Evolutionary conservation across 2,888 invertebrate species (phyloP).

Genomic region (Autographa gamma): DNA sequence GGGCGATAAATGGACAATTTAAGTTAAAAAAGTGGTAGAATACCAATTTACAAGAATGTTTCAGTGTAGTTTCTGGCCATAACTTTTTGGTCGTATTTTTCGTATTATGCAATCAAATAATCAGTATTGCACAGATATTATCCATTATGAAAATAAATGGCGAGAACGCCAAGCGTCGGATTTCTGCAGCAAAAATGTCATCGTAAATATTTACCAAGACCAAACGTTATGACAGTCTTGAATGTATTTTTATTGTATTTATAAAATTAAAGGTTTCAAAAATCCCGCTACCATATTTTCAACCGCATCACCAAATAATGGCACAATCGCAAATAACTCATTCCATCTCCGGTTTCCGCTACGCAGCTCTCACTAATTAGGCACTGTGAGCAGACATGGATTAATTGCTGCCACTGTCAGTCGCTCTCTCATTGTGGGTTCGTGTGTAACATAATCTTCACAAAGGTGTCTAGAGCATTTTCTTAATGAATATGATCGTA

Average conservation of each 20-base stretch:
- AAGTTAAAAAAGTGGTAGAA: slow-evolving; percentile 11
- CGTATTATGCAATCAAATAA: slow-evolving; percentile 28
- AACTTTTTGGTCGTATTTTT: slow-evolving; percentile 9
- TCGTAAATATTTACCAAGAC: slow-evolving; percentile 4
- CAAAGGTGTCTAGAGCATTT: slow-evolving; percentile 79
- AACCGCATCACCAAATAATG: slow-evolving; percentile 62
- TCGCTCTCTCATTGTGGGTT: slow-evolving; percentile 68
- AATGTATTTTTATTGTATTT: not conserved
- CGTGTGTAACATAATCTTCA: slow-evolving; percentile 75
- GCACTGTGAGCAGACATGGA: slow-evolving; percentile 82
- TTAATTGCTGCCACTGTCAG: slow-evolving; percentile 81
- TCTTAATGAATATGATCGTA: slow-evolving; percentile 83
- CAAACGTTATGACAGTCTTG: not conserved
- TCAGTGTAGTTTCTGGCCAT: not conserved
- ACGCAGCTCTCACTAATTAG: slow-evolving; percentile 84
- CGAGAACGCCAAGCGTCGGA: not conserved
- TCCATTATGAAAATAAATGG: not conserved
- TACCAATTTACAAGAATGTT: not conserved
- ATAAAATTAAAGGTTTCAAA: slow-evolving; percentile 16
- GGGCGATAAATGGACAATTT: slow-evolving; percentile 29
- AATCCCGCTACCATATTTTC: slow-evolving; percentile 48
- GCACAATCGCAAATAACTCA: slow-evolving; percentile 79
- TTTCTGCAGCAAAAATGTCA: not conserved
- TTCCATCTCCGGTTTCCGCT: slow-evolving; percentile 84
- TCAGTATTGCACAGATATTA: not conserved